Evolutionary conservation across 2,797 vertebrate species (phyloP), one percentile per base, ranked within the genome.

Genomic region (Pempheris klunzingeri): DNA sequence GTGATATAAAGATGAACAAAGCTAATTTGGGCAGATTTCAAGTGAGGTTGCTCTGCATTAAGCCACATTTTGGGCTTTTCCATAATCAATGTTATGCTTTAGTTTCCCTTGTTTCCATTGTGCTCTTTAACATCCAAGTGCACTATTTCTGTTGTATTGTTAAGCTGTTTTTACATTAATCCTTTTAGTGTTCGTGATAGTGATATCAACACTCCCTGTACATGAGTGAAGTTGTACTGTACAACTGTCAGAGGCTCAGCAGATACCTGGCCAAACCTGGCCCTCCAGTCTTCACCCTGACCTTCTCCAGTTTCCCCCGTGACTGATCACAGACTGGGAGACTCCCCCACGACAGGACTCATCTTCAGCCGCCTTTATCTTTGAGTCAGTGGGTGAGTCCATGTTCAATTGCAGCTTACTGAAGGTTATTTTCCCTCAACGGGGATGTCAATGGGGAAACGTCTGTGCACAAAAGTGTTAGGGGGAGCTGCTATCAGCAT

Each of bases 281-380:
- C 74, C 52, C 88, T 78, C 81, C 70, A 30, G 71, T 59, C 53
- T 58, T 34, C 63, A 67, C 73, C 17, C 63, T 92, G 88, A 92
- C 88, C 90, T 91, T 94, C 91, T 94, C 92, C 38, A 68, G 90
- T 93, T 92, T 92, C 81, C 88, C 6, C 36, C 68, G 55, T 74
- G 68, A 52, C 62, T 50, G 82, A 90, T 92, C 77, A 83, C 78
- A 89, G 87, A 77, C 86, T 80, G 71, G 22, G 41, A 71, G 81
- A 87, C 86, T 89, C 83, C 77, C 81, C 77, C 64, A 53, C n/a
- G 72, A 88, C 88, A 90, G 82, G 75, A 75, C 81, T 84, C 74
- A 86, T 84, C 84, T 85, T 66, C 49, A 72, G 77, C 80, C 58
- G 74, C 81, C 72, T 85, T 90, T 87, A 82, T 88, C 72, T 75